A percentile compares a stretch with the other conserved stretches of the same genome.
Conservation (phyloP, 2,888 invertebrate species). For the Psylliodes chrysocephalus region DNA sequence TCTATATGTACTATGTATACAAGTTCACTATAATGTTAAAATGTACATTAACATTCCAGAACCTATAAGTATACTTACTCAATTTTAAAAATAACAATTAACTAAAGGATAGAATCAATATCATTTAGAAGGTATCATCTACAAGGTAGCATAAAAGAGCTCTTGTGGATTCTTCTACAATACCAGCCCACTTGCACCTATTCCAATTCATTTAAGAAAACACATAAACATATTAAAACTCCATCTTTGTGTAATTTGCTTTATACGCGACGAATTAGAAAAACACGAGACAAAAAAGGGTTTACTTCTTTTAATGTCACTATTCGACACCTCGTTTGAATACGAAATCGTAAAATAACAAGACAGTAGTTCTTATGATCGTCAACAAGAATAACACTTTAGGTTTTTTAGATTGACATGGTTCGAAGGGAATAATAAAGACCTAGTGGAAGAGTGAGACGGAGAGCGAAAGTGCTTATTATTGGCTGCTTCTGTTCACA, state of each 20-base stretch:
- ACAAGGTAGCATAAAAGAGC: not conserved
- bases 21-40: no score
- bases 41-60: not conserved
- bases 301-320: not conserved
- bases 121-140: no score
- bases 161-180: not conserved
- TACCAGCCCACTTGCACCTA: not conserved
- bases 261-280: constrained; percentile 2
- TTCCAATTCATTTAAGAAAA: not conserved
- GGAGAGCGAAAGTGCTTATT: not conserved
- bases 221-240: constrained; percentile 12
- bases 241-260: constrained; percentile 6
- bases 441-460: not conserved
- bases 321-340: not conserved
- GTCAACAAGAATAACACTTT: constrained; percentile 9
- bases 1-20: no score
- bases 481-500: not conserved
- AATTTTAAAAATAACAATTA: constrained; percentile 1
- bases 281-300: not conserved
- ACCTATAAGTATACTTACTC: not conserved
- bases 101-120: not conserved
- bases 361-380: not conserved
- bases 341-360: constrained; percentile 13
- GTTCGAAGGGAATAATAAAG: not conserved
- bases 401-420: not conserved